A percentile compares a stretch with the other conserved stretches of the same genome.
Evolutionary conservation across 2,797 vertebrate genomes (phyloP).

Genomic region (Anas capensis): DNA sequence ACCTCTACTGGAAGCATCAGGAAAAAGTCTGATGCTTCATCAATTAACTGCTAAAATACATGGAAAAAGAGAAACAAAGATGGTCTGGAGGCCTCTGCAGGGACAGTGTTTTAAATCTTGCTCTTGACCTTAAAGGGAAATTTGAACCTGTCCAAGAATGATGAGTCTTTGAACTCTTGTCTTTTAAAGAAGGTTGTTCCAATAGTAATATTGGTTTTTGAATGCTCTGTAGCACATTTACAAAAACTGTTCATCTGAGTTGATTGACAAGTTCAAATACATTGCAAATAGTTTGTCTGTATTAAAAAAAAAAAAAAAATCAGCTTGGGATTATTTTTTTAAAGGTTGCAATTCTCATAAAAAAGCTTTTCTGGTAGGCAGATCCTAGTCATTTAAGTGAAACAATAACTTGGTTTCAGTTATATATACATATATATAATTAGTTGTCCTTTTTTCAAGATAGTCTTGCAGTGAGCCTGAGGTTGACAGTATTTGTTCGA

Average conservation of each 20-base stretch:
- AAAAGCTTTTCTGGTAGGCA: background rate
- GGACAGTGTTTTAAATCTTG: background rate
- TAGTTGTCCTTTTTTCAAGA: background rate
- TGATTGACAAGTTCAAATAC: background rate
- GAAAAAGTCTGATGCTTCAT: background rate
- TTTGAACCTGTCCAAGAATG: background rate
- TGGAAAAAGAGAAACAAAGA: background rate
- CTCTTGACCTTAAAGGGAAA: background rate
- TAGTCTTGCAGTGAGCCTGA: background rate
- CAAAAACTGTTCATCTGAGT: background rate
- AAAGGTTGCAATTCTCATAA: background rate
- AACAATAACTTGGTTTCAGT: background rate
- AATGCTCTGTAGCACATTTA: background rate
- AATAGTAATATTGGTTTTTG: background rate
- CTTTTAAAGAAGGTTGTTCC: constrained; percentile 1
- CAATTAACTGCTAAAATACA: background rate
- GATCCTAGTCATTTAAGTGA: background rate
- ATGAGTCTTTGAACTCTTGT: background rate
- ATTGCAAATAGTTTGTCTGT: background rate
- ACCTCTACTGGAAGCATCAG: background rate
- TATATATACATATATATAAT: background rate
- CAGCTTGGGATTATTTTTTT: background rate
- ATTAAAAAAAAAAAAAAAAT: background rate
- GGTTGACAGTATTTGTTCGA: background rate
- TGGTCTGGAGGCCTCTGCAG: background rate